phyloP scores from a whole-genome alignment of 2,888 invertebrate genomes.

The Lysandra coridon region DNA sequence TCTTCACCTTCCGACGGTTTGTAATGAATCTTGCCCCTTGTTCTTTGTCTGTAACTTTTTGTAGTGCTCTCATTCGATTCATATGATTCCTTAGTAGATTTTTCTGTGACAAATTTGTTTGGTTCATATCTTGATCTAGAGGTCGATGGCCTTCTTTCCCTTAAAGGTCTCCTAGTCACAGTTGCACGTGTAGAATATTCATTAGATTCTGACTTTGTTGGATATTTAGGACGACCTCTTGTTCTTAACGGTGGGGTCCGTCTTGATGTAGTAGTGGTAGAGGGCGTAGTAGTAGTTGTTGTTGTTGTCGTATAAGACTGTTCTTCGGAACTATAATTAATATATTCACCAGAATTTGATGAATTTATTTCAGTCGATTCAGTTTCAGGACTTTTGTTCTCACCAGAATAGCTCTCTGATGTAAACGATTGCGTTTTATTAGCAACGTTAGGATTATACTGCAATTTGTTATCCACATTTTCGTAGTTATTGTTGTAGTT shows the following conservation, averaged over 20 bases:
- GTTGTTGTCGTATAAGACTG: constrained; percentile 45
- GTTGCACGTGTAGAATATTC: constrained; percentile 64
- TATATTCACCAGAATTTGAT: constrained; percentile 52
- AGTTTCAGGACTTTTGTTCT: constrained; percentile 47
- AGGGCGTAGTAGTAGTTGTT: constrained; percentile 56
- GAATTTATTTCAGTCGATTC: constrained; percentile 47
- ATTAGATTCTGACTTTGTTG: constrained; percentile 63
- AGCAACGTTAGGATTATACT: constrained; percentile 49
- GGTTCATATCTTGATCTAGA: constrained; percentile 64
- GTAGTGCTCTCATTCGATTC: constrained; percentile 63
- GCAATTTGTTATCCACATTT: constrained; percentile 40
- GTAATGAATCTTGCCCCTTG: constrained; percentile 77
- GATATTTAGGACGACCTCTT: constrained; percentile 69
- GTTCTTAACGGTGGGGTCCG: constrained; percentile 55
- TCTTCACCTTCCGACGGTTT: constrained; percentile 68
- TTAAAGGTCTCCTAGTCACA: constrained; percentile 72
- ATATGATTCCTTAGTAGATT: constrained; percentile 52
- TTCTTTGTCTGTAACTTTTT: constrained; percentile 61
- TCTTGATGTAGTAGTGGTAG: constrained; percentile 63
- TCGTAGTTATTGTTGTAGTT: constrained; percentile 39
- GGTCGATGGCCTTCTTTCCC: constrained; percentile 75
- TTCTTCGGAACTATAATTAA: constrained; percentile 54
- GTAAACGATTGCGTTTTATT: constrained; percentile 49
- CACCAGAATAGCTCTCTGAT: constrained; percentile 49
- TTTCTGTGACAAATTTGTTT: constrained; percentile 67